A percentile compares a stretch with the other conserved stretches of the same genome.
Evolutionary conservation across 2,797 vertebrate genomes (phyloP).

Genomic region (Thalassophryne amazonica): DNA sequence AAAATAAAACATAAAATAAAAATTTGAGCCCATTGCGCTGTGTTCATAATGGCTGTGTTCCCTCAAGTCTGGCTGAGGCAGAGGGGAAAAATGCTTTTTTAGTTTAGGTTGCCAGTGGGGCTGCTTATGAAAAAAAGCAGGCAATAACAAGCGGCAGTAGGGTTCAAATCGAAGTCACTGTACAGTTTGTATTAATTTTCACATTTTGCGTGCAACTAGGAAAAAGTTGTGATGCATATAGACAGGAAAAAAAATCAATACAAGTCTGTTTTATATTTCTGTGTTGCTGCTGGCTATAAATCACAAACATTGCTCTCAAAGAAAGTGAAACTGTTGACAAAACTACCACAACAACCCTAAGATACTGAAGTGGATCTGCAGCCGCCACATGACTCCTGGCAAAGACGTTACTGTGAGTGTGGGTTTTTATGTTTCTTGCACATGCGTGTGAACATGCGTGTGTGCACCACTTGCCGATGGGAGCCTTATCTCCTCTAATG

Average conservation of each 20-base stretch:
- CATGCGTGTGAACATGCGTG: constrained; percentile 41
- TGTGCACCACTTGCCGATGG: constrained; percentile 37
- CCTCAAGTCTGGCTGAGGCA: constrained; percentile 28
- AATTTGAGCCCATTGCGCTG: constrained; percentile 16
- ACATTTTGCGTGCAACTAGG: constrained; percentile 37
- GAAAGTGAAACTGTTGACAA: constrained; percentile 62
- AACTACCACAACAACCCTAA: constrained; percentile 46
- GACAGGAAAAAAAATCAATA: constrained; percentile 52
- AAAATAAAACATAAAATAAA: constrained; percentile 18
- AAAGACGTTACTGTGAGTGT: constrained; percentile 43
- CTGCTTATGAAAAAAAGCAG: constrained; percentile 44
- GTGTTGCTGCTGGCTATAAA: constrained; percentile 59
- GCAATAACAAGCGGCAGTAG: constrained; percentile 48
- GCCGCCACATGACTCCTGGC: constrained; percentile 59
- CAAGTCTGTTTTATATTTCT: constrained; percentile 52
- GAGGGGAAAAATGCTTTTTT: constrained; percentile 47
- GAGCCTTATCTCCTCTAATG: constrained; percentile 63
- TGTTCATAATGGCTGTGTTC: constrained; percentile 57
- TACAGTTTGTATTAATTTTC: constrained; percentile 61
- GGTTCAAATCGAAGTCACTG: constrained; percentile 64
- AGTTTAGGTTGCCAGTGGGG: constrained; percentile 44
- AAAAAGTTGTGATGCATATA: constrained; percentile 58
- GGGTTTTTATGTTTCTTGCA: constrained; percentile 1
- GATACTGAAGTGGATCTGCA: constrained; percentile 54
- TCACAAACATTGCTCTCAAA: constrained; percentile 52